phyloP scores from a whole-genome alignment of 2,113 vertebrate genomes.

The Dendropsophus ebraccatus region DNA sequence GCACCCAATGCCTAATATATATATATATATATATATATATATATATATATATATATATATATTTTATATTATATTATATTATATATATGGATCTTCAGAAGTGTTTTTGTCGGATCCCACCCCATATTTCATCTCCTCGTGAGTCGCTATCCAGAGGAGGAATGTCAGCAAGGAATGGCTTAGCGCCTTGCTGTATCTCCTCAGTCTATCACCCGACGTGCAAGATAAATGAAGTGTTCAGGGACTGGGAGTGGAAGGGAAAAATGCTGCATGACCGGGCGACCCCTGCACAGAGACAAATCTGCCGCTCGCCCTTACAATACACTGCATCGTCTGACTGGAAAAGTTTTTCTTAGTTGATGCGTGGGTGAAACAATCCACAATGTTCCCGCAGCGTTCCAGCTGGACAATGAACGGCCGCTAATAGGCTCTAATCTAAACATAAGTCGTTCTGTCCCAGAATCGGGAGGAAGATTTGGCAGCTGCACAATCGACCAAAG shows the following conservation, averaged over 20 bases:
- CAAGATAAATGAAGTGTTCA: constrained; percentile 17
- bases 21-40: background rate
- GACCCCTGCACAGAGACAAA: background rate
- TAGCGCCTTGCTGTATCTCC: background rate
- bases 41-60: background rate
- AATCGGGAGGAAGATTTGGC: constrained; percentile 36
- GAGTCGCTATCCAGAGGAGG: background rate
- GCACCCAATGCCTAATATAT: background rate
- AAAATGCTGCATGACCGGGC: background rate
- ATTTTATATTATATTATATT: too few relatives aligned
- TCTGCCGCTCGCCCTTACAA: background rate
- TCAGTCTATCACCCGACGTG: background rate
- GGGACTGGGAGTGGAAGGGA: background rate
- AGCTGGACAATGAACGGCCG: constrained; percentile 52
- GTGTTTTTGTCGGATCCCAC: background rate
- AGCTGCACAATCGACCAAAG: constrained; percentile 9
- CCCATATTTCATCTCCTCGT: background rate
- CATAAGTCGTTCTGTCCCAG: constrained; percentile 49
- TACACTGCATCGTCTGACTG: background rate
- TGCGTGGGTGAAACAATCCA: constrained; percentile 52
- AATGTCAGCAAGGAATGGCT: background rate
- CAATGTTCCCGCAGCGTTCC: constrained; percentile 53
- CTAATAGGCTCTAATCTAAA: constrained; percentile 58
- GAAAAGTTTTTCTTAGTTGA: background rate
- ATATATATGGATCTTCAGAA: too few relatives aligned